A percentile compares a stretch with the other conserved stretches of the same genome.
Conservation (phyloP, 1,140 invertebrate genomes). For the Drosophila bifasciata region DNA sequence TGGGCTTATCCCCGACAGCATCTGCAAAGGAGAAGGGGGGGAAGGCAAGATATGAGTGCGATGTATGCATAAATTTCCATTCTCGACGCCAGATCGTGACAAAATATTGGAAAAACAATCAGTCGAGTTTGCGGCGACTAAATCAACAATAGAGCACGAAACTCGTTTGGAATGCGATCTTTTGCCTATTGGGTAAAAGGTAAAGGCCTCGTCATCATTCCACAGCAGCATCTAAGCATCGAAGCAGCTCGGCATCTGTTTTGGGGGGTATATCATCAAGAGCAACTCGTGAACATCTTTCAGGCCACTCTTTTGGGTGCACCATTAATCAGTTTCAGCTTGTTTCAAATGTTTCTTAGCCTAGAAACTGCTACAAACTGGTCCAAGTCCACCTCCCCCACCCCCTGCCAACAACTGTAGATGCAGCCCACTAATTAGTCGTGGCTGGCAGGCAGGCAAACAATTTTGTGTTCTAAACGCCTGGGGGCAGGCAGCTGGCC, state of each 20-base stretch:
- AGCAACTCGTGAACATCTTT: slow-evolving; percentile 39
- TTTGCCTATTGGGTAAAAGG: slow-evolving; percentile 15
- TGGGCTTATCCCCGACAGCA: slow-evolving; percentile 69
- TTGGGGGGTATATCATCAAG: slow-evolving; percentile 25
- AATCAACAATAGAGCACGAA: slow-evolving; percentile 38
- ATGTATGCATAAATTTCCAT: slow-evolving; percentile 13
- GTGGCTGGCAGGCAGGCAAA: not conserved
- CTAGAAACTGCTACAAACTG: slow-evolving; percentile 45
- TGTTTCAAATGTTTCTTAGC: slow-evolving; percentile 50
- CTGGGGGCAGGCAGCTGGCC: slow-evolving; percentile 44
- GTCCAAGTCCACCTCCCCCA: slow-evolving; percentile 18
- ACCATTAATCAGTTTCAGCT: slow-evolving; percentile 62
- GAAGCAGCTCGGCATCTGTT: not conserved
- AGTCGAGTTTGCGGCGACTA: slow-evolving; percentile 41
- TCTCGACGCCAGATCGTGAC: slow-evolving; percentile 66
- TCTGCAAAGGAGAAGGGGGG: slow-evolving; percentile 39
- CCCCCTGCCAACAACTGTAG: slow-evolving; percentile 10
- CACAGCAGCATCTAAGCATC: slow-evolving; percentile 16
- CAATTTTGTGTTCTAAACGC: slow-evolving; percentile 32
- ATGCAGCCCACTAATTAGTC: slow-evolving; percentile 36
- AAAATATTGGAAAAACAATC: slow-evolving; percentile 61
- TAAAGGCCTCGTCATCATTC: slow-evolving; percentile 31
- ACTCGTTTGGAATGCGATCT: slow-evolving; percentile 52
- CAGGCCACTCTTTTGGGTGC: slow-evolving; percentile 30
- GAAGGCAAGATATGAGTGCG: not conserved